Evolutionary conservation across 2,113 vertebrate species (phyloP), one percentile per base, ranked within the genome.

Genomic region (Podocnemis expansa): DNA sequence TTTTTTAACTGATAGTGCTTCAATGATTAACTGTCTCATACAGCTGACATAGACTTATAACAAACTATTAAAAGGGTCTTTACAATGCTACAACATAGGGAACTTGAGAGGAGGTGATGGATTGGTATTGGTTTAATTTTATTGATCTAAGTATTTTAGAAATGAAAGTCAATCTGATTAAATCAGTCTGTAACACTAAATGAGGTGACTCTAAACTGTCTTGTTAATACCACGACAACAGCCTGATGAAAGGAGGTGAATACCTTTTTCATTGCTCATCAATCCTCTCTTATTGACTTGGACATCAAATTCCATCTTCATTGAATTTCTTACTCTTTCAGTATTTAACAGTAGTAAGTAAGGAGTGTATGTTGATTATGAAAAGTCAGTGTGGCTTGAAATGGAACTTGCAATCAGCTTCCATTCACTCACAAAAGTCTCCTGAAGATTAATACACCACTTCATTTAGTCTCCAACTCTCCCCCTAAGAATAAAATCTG

Each of bases 101-200:
- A 11, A 52, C 29, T 79, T 51, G 52, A 31, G 29, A 51, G 41
- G 73, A 75, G 82, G 34, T 49, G 41, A 63, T 79, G 14, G 34
- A 41, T 6, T 52, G 34, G 38, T 38, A 79, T n/a, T 78, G 45
- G 80, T 81, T 54, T 81, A 81, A 81, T 81, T 91, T 2, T 86
- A 89, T 92, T 90, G 56, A 93, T 78, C 7, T 78, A 84, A 90
- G 7, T 10, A 38, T 93, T 95, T 89, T 89, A 60, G 47, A 92
- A 95, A 87, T 11, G n/a, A 21, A 82, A 82, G n/a, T 85, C 56
- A 93, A 84, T 75, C 31, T 49, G 22, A 78, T 38, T 89, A 25
- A 8, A 54, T 70, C 76, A 78, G 25, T n/a, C 22, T 84, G 52
- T 43, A 16, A 8, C 55, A 91, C 75, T 85, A 89, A 81, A 85